phyloP scores from a whole-genome alignment of 2,888 invertebrate genomes.

The Heliconius aoede region DNA sequence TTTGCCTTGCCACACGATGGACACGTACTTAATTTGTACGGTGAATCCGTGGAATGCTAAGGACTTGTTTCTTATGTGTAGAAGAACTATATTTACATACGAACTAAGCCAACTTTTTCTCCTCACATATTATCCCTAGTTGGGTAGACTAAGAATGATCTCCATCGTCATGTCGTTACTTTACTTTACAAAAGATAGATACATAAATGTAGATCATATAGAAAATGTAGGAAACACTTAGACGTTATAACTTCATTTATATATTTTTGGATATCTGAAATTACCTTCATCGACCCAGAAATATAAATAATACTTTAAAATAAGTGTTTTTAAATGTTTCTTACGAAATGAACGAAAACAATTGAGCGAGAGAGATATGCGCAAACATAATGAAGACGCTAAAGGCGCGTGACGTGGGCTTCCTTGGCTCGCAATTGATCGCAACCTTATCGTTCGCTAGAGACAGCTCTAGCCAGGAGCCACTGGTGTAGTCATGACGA shows the following conservation, averaged over 20 bases:
- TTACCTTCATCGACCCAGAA: no score
- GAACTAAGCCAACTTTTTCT: neutral
- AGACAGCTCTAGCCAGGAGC: slow-evolving; percentile 63
- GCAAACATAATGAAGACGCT: slow-evolving; percentile 52
- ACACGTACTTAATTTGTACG: neutral
- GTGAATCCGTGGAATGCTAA: no score
- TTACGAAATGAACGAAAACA: neutral
- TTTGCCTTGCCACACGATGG: neutral
- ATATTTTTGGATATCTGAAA: no score
- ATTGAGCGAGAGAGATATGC: slow-evolving; percentile 52
- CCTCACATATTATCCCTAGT: neutral
- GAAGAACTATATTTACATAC: neutral
- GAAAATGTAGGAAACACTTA: neutral
- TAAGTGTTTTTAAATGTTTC: neutral
- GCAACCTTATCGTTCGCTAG: slow-evolving; percentile 57
- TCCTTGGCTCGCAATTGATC: slow-evolving; percentile 76
- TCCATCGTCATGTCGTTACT: neutral
- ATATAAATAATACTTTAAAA: neutral
- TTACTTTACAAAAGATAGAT: no score
- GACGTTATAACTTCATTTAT: neutral
- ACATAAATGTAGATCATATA: neutral
- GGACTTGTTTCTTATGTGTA: neutral
- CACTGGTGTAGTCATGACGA: slow-evolving; percentile 74
- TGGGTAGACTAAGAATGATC: neutral
- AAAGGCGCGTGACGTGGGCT: slow-evolving; percentile 56